Evolutionary conservation across 2,888 invertebrate species (phyloP).

Genomic region (Standfussiana lucernea): DNA sequence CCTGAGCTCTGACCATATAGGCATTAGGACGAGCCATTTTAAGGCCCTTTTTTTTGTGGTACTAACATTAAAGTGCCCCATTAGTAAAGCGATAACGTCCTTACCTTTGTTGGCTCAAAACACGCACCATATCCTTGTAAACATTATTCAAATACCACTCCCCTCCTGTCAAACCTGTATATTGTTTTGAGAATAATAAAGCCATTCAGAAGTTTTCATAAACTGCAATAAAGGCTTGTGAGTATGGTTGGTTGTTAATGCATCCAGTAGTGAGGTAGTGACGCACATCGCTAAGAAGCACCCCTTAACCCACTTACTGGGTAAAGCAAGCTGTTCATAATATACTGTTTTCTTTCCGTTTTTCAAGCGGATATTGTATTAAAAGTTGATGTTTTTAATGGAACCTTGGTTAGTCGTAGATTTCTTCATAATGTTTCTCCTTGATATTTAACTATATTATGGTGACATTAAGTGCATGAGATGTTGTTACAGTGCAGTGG

Average conservation of each 20-base stretch:
- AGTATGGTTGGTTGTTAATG: constrained; percentile 55
- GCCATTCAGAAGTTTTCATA: constrained; percentile 41
- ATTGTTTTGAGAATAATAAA: constrained; percentile 52
- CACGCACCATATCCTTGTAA: constrained; percentile 19
- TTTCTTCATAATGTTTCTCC: constrained; percentile 4
- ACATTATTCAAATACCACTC: constrained; percentile 34
- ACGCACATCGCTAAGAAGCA: constrained; percentile 46
- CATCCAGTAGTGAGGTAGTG: constrained; percentile 55
- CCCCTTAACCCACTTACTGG: constrained; percentile 50
- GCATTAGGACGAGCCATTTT: background rate
- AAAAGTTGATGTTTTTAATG: constrained; percentile 14
- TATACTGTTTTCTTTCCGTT: constrained; percentile 17
- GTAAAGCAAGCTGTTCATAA: constrained; percentile 37
- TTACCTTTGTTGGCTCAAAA: background rate
- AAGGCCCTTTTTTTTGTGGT: background rate
- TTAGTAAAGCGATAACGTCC: background rate
- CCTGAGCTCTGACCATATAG: no score
- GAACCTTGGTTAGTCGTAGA: background rate
- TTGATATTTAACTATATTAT: background rate
- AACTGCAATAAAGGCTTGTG: constrained; percentile 51
- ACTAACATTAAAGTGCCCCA: background rate
- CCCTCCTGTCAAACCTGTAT: constrained; percentile 28
- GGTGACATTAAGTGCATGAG: background rate
- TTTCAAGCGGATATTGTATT: constrained; percentile 25
- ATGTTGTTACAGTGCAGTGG: background rate